These are phyloP conservation scores for Myxocyprinus asiaticus DNA, from an alignment of 2,113 vertebrate genomes.

Conservation along the genomic window DNA sequence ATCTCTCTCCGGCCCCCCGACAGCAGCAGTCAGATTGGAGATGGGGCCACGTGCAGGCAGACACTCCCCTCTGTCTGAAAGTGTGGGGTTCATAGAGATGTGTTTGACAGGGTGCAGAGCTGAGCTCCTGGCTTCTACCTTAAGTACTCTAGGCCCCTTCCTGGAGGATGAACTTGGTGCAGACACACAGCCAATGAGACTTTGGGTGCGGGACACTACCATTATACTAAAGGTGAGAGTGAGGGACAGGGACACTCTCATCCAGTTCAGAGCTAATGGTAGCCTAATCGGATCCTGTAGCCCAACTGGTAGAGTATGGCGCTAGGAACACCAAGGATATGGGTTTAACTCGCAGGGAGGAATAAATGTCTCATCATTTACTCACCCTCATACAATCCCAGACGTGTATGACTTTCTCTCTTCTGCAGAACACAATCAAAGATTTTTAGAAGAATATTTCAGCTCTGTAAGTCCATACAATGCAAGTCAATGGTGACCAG, in stretches of 20 bases:
- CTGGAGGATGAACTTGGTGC: constrained; percentile 89
- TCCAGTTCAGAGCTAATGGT: too few species aligned
- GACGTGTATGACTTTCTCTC: too few species aligned
- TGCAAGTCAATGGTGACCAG: too few species aligned
- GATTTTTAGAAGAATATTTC: too few species aligned
- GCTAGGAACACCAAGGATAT: too few species aligned
- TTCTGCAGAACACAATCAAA: too few species aligned
- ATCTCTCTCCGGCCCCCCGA: constrained; percentile 59
- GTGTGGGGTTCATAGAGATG: constrained; percentile 80
- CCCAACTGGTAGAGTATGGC: too few species aligned
- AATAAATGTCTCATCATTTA: too few species aligned
- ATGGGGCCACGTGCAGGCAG: constrained; percentile 75
- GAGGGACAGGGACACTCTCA: not conserved
- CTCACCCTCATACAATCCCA: too few species aligned
- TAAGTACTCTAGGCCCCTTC: constrained; percentile 86
- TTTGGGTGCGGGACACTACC: constrained; percentile 81
- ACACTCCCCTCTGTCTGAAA: constrained; percentile 75
- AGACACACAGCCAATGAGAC: constrained; percentile 85
- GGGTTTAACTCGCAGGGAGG: too few species aligned
- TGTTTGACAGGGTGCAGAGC: constrained; percentile 74
- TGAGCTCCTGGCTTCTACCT: constrained; percentile 82
- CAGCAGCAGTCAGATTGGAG: constrained; percentile 77
- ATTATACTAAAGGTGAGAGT: constrained; percentile 83
- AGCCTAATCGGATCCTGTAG: too few species aligned
- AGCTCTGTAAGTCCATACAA: too few species aligned